phyloP scores from a whole-genome alignment of 2,113 vertebrate genomes.

The Telmatochromis brichardi region DNA sequence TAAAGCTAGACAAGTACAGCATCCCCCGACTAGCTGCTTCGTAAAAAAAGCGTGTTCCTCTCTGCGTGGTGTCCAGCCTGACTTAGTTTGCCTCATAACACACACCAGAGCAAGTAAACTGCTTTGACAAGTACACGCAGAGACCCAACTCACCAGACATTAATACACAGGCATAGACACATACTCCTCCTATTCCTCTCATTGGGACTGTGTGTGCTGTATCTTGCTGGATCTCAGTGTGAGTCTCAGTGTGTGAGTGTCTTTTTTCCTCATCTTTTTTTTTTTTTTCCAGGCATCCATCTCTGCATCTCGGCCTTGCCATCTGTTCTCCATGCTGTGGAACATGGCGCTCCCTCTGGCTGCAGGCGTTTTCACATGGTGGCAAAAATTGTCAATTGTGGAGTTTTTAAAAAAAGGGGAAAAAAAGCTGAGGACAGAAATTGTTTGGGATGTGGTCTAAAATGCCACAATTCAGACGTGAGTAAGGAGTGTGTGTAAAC shows the following conservation, averaged over 20 bases:
- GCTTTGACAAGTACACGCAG: conserved; percentile 36
- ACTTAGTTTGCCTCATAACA: conserved; percentile 24
- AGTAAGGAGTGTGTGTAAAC: neutral
- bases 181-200: neutral
- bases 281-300: conserved; percentile 19
- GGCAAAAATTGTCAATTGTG: conserved; percentile 40
- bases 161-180: neutral
- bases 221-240: conserved; percentile 38
- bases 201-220: conserved; percentile 20
- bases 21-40: neutral
- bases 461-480: neutral
- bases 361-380: conserved; percentile 26
- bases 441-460: neutral
- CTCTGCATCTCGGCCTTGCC: conserved; percentile 35
- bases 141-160: conserved; percentile 7
- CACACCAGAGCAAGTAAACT: conserved; percentile 21
- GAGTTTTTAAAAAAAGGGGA: accelerated
- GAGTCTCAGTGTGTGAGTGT: conserved; percentile 22
- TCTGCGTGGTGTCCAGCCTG: neutral
- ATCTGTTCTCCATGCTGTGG: conserved; percentile 63
- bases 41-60: neutral
- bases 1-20: conserved; percentile 17
- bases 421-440: neutral
- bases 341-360: conserved; percentile 52
- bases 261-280: neutral